Evolutionary conservation across 2,113 vertebrate genomes (phyloP).

Genomic region (Naja naja): DNA sequence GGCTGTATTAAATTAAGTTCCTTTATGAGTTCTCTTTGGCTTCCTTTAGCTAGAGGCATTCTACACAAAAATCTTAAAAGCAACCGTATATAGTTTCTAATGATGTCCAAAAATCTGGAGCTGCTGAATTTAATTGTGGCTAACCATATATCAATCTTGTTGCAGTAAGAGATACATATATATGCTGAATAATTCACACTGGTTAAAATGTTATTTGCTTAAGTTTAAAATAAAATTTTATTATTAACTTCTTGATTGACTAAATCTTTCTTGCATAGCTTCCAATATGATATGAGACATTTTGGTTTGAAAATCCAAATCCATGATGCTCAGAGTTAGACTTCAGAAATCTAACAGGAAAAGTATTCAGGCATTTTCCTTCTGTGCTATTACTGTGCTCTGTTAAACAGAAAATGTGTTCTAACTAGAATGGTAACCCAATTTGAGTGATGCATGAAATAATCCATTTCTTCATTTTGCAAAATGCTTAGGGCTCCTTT

Average conservation of each 20-base stretch:
- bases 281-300: not conserved
- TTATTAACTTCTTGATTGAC: not conserved
- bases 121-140: not conserved
- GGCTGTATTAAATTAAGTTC: not conserved
- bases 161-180: not conserved
- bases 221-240: not conserved
- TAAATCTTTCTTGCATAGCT: not conserved
- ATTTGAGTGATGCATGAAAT: slow-evolving; percentile 45
- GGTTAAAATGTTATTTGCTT: not conserved
- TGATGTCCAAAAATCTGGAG: not conserved
- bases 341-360: not conserved
- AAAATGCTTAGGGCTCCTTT: slow-evolving; percentile 58
- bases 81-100: not conserved
- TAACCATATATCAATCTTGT: not conserved
- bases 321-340: slow-evolving; percentile 1
- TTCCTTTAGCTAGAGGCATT: not conserved
- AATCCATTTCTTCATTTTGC: slow-evolving; percentile 48
- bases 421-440: slow-evolving; percentile 35
- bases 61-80: not conserved
- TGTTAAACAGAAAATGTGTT: slow-evolving; percentile 1
- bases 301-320: not conserved
- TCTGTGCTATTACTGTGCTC: slow-evolving; percentile 5
- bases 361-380: slow-evolving; percentile 32
- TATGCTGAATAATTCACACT: not conserved
- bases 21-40: not conserved